Conservation (phyloP, 2,113 vertebrate genomes). For the Engystomops pustulosus region DNA sequence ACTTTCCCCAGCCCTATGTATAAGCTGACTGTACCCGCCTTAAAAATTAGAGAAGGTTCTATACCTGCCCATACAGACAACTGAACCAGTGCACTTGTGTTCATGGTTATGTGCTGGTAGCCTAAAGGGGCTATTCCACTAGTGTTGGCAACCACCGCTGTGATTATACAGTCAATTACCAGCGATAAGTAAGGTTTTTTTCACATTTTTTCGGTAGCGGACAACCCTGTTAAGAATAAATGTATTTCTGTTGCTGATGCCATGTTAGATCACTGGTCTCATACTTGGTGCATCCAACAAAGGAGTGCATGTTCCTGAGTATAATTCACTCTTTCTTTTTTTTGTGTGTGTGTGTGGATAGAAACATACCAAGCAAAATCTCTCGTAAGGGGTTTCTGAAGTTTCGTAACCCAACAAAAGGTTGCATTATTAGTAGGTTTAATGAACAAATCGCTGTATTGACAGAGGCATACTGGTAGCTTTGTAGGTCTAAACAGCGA, state of each 20-base stretch:
- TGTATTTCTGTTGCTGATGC: neutral
- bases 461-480: conserved; percentile 82
- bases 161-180: too few relatives aligned
- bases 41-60: too few relatives aligned
- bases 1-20: too few relatives aligned
- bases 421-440: conserved; percentile 81
- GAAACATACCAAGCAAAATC: conserved; percentile 68
- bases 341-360: conserved; percentile 53
- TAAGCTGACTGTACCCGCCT: too few relatives aligned
- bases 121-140: too few relatives aligned
- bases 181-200: too few relatives aligned
- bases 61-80: too few relatives aligned
- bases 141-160: too few relatives aligned
- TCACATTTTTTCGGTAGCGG: too few relatives aligned
- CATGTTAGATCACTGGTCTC: neutral
- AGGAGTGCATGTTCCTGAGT: neutral
- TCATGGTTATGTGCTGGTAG: too few relatives aligned
- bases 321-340: conserved; percentile 30
- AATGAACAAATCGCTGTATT: conserved; percentile 81
- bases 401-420: conserved; percentile 80
- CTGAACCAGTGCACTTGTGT: too few relatives aligned
- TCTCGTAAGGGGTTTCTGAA: conserved; percentile 75
- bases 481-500: conserved; percentile 77
- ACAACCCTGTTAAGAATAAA: too few relatives aligned
- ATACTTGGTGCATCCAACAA: neutral